Conservation (phyloP, 2,797 vertebrate genomes). For the Eulemur albifrons region DNA sequence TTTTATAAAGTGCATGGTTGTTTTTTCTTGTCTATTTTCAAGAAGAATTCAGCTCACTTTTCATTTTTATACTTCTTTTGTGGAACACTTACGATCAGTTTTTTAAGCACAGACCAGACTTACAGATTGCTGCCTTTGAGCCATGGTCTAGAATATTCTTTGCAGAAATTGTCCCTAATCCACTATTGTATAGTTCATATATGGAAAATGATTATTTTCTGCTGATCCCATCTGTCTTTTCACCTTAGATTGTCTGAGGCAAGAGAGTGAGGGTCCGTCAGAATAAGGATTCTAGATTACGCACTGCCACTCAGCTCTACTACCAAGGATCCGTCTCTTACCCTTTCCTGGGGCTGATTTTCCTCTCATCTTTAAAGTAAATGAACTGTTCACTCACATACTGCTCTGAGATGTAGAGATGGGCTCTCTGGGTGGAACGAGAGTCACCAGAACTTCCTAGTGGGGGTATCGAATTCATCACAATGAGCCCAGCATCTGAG, state of each 20-base stretch:
- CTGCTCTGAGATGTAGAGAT: neutral
- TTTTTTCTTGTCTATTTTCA: neutral
- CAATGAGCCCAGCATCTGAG: neutral
- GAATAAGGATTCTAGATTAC: neutral
- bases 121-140: neutral
- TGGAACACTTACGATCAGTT: neutral
- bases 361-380: slow-evolving; percentile 6
- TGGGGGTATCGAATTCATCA: neutral
- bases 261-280: neutral
- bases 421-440: neutral
- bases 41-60: neutral
- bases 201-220: neutral
- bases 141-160: neutral
- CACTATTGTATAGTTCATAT: neutral
- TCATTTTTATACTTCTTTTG: neutral
- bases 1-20: neutral
- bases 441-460: neutral
- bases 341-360: neutral
- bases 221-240: neutral
- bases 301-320: neutral
- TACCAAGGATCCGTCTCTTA: neutral
- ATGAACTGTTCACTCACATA: neutral
- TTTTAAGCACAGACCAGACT: slow-evolving; percentile 21
- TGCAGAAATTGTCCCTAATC: neutral
- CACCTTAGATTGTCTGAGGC: neutral